Evolutionary conservation across 1,140 invertebrate species (phyloP).

Genomic region (Periplaneta americana): DNA sequence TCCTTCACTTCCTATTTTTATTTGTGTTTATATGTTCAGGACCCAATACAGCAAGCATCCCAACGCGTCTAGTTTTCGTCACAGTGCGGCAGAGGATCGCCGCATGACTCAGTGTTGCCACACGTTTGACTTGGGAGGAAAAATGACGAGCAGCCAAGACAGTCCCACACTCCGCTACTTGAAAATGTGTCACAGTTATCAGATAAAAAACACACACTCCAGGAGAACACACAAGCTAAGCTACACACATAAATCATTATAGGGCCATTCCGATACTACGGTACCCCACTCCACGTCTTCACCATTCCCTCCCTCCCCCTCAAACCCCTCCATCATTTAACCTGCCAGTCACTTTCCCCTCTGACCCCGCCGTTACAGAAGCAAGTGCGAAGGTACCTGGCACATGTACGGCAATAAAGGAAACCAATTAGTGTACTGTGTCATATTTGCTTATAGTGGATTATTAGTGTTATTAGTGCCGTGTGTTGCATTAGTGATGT

Average conservation of each 20-base stretch:
- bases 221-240: too few species aligned
- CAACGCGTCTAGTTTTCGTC: too few species aligned
- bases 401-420: background rate
- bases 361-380: background rate
- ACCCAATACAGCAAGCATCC: too few species aligned
- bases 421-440: background rate
- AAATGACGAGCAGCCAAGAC: too few species aligned
- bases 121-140: too few species aligned
- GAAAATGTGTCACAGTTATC: background rate
- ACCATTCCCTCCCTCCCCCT: background rate
- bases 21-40: too few species aligned
- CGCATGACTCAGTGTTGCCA: too few species aligned
- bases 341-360: background rate
- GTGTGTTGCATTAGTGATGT: too few species aligned
- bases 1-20: too few species aligned
- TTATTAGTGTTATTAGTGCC: too few species aligned
- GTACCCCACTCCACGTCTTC: background rate
- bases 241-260: too few species aligned
- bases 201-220: background rate
- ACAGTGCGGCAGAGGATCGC: too few species aligned
- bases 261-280: background rate
- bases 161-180: background rate
- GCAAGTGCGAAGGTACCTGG: background rate
- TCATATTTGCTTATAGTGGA: background rate
- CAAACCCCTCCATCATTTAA: background rate